phyloP scores from a whole-genome alignment of 2,797 vertebrate species.

The Tokudaia tokunoshimensis region DNA sequence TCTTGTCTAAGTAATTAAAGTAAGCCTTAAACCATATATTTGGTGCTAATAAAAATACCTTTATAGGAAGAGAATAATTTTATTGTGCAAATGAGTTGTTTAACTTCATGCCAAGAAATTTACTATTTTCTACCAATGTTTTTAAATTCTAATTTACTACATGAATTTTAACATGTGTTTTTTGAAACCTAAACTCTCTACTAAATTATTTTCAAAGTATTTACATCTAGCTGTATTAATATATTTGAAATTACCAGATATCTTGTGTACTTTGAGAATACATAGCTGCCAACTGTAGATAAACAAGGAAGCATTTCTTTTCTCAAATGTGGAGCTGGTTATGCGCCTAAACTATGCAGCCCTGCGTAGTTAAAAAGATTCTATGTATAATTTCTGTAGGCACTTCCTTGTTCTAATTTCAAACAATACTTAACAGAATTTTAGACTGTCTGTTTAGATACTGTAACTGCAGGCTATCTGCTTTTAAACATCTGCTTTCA shows the following conservation, averaged over 20 bases:
- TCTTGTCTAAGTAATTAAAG: constrained; percentile 86
- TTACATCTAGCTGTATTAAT: constrained; percentile 72
- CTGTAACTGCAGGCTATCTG: constrained; percentile 74
- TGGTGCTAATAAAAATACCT: constrained; percentile 83
- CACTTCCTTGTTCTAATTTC: constrained; percentile 78
- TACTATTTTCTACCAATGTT: constrained; percentile 78
- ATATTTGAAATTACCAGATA: constrained; percentile 78
- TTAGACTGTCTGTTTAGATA: constrained; percentile 67
- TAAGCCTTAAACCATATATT: constrained; percentile 84
- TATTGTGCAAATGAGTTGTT: constrained; percentile 83
- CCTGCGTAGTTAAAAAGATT: constrained; percentile 70
- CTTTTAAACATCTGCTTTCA: constrained; percentile 76
- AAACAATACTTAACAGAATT: constrained; percentile 73
- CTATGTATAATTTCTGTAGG: constrained; percentile 79
- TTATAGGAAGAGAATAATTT: constrained; percentile 78
- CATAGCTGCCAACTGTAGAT: constrained; percentile 55
- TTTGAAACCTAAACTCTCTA: constrained; percentile 67
- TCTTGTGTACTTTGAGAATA: constrained; percentile 53
- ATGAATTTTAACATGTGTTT: constrained; percentile 73
- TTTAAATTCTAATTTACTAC: constrained; percentile 75
- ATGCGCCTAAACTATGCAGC: constrained; percentile 69
- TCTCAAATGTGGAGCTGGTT: constrained; percentile 70
- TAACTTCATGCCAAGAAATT: constrained; percentile 80
- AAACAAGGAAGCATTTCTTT: constrained; percentile 76
- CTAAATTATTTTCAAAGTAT: constrained; percentile 67